Evolutionary conservation across 2,113 vertebrate species (phyloP), one percentile per base, ranked within the genome.

Genomic region (Gnathochromis pfefferi): DNA sequence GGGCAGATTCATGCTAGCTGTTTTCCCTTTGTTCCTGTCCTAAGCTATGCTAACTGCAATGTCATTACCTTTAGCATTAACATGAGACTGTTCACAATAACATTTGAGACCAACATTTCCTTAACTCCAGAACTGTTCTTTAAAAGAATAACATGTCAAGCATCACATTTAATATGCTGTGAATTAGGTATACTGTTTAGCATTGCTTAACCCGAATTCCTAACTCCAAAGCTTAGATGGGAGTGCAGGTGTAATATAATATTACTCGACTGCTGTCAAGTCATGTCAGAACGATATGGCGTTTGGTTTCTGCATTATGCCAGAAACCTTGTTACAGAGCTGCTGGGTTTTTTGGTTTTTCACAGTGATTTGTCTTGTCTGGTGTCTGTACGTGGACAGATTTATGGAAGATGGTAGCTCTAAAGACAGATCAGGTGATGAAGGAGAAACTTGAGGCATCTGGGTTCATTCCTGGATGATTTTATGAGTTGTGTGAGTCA

Each of bases 401-500:
- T 94, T 95, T 95, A 92, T 94, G 81, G 75, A 93, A 79, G 73
- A 92, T 88, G 80, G 57, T 31, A 42, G 57, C 84, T 57, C 79
- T 89, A 87, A 90, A 92, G 53, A 92, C 45, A 82, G 87, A 90
- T 92, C 73, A 75, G 87, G 73, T 95, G 87, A 93, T 80, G 33
- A 33, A 89, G 68, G 51, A 81, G 86, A 92, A 90, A 91, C 55
- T n/a, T 54, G 57, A 87, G 80, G 85, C 87, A 87, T 87, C 12
- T 23, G 57, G 38, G 81, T 87, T 91, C 82, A 86, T 84, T 78
- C 40, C 53, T 40, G 91, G 84, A 51, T 83, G 78, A 81, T 86
- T 92, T 92, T 93, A 88, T 26, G 19, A 88, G 80, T 17, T 16
- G 28, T 12, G 19, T 81, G 80, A 90, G 75, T 92, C 88, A 88